Evolutionary conservation across 2,113 vertebrate genomes (phyloP).

Genomic region (Vidua chalybeata): DNA sequence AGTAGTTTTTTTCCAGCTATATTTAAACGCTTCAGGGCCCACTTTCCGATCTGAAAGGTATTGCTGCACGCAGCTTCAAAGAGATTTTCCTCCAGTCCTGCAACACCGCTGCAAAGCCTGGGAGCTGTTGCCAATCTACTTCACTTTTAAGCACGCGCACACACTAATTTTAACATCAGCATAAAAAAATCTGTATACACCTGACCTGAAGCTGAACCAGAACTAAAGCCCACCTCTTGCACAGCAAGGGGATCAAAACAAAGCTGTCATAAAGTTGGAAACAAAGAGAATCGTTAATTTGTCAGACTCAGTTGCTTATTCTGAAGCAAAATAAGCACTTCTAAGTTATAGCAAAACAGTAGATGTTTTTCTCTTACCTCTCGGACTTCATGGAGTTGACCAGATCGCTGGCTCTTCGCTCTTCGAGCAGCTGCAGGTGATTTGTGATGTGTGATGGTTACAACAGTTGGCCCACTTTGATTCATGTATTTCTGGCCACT

Average conservation of each 20-base stretch:
- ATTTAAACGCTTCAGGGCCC: neutral
- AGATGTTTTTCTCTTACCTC: slow-evolving; percentile 80
- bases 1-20: neutral
- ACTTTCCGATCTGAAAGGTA: neutral
- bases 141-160: neutral
- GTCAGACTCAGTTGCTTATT: neutral
- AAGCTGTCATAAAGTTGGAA: neutral
- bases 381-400: slow-evolving; percentile 90
- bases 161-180: neutral
- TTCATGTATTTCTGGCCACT: slow-evolving; percentile 82
- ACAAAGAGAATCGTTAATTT: neutral
- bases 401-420: slow-evolving; percentile 82
- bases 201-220: neutral
- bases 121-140: neutral
- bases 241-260: neutral
- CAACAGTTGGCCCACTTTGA: slow-evolving; percentile 81
- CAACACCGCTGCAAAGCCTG: neutral
- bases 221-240: neutral
- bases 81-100: neutral
- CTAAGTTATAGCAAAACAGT: neutral
- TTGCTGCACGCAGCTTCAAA: neutral
- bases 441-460: slow-evolving; percentile 95
- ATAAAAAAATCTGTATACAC: neutral
- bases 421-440: slow-evolving; percentile 90
- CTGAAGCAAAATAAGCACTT: neutral